Base-by-base conservation (phyloP, 2,797 vertebrate genomes). In the Allobates femoralis region DNA sequence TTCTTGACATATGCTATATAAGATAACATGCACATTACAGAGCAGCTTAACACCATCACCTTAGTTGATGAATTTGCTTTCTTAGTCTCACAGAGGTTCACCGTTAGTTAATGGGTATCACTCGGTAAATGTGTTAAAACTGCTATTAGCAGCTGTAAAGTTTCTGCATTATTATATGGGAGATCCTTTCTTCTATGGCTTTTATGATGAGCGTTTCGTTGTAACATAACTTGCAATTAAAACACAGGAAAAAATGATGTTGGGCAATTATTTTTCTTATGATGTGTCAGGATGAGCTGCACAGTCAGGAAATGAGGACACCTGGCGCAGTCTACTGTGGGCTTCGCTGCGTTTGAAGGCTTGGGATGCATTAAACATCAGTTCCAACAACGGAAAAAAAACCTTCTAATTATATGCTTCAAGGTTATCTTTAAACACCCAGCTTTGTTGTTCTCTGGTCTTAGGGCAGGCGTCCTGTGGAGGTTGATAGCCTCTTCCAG, bases 241-340 rank as follows among this genome's bases (percentile, higher is more conserved):
- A 88, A 81, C 69, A 80, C 76, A 80, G 82, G 67, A 85, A 77
- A 88, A 87, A 85, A 81, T 81, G 30, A 88, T 85, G 78, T 88
- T 28, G 78, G 85, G 87, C 87, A 81, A 88, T 88, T 88, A 88
- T 88, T 88, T 88, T 85, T 81, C 83, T 81, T 88, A 88, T 88
- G 87, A 88, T 88, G 77, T 88, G 87, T 85, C 83, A 85, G 83
- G 67, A 85, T 75, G 83, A 81, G 83, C 58, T 81, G 83, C 83
- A 19, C 55, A 88, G 87, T 85, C 83, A 77, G 87, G 86, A 88
- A 85, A 85, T 81, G 83, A 81, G 83, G 83, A 88, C 87, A 85
- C 87, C 83, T 88, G 86, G 87, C 32, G 26, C 83, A 51, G 60
- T 67, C 62, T 77, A 81, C 77, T 88, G 55, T 67, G 78, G 64